phyloP scores from a whole-genome alignment of 2,797 vertebrate species.

The Clarias platycephalus region DNA sequence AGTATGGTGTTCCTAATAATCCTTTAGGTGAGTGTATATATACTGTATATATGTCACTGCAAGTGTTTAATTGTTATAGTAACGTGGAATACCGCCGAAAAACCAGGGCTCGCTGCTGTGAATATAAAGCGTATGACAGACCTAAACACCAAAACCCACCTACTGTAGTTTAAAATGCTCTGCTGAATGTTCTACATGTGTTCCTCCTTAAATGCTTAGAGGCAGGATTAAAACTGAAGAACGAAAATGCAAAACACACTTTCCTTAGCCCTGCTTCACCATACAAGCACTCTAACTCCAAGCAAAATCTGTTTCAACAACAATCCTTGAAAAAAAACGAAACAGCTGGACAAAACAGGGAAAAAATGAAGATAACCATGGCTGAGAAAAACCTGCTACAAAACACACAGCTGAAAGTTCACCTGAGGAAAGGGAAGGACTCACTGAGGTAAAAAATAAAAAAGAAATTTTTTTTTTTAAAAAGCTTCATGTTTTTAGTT shows the following conservation, averaged over 20 bases:
- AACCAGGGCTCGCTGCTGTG: too few relatives aligned
- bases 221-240: background rate
- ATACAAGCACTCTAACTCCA: background rate
- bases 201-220: background rate
- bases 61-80: background rate
- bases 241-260: background rate
- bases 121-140: background rate
- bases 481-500: too few relatives aligned
- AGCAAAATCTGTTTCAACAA: background rate
- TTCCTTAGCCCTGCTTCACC: background rate
- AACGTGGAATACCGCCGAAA: background rate
- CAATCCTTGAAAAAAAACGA: background rate
- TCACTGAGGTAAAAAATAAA: too few relatives aligned
- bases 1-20: too few relatives aligned
- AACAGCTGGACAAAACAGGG: background rate
- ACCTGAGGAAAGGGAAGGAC: background rate
- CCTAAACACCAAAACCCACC: background rate
- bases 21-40: too few relatives aligned
- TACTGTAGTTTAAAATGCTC: background rate
- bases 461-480: too few relatives aligned
- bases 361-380: background rate
- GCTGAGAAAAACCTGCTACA: background rate
- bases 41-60: background rate
- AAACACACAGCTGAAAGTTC: background rate
- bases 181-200: background rate